Evolutionary conservation across 2,113 vertebrate species (phyloP), one percentile per base, ranked within the genome.

Genomic region (Egretta garzetta): DNA sequence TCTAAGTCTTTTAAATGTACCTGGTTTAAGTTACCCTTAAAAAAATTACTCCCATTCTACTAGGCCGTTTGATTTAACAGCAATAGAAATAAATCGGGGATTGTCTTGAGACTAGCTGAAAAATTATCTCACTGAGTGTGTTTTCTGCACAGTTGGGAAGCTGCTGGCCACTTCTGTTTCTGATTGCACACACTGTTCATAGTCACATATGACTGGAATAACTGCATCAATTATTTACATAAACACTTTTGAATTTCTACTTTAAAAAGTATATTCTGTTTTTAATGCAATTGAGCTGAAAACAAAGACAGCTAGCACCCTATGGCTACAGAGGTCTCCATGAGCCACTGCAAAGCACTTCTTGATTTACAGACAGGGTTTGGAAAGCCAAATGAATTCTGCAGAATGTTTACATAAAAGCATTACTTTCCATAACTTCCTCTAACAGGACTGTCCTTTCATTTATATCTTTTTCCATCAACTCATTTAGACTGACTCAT

Each of bases 391-490:
- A 74, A 76, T 87, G 14, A 88, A 59, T 88, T 86, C 72, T 94
- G 83, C 67, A 70, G 68, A 95, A 86, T 75, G 60, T 95, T 96
- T 95, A 43, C n/a, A 55, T 88, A 63, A 88, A 94, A 93, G 21
- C 68, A 60, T 80, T 86, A 67, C 72, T 91, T 60, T 71, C 68
- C 59, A 26, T 63, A 94, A 90, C 86, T 86, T 97, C 92, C 94
- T 96, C 88, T 92, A 74, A 90, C 72, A 91, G 30, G 55, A 86
- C 63, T 39, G 50, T 90, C 79, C 64, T 89, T 90, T 93, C 93
- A 95, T 82, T 95, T 96, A 12, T 63, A 84, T 90, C 27, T 83
- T 86, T 93, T 93, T 93, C 94, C 86, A 93, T 86, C 92, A 86
- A 74, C 80, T 83, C 67, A 74, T 88, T 97, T 83, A 92, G 88